phyloP scores from a whole-genome alignment of 1,140 invertebrate species.

The Carcinoscorpius rotundicauda region DNA sequence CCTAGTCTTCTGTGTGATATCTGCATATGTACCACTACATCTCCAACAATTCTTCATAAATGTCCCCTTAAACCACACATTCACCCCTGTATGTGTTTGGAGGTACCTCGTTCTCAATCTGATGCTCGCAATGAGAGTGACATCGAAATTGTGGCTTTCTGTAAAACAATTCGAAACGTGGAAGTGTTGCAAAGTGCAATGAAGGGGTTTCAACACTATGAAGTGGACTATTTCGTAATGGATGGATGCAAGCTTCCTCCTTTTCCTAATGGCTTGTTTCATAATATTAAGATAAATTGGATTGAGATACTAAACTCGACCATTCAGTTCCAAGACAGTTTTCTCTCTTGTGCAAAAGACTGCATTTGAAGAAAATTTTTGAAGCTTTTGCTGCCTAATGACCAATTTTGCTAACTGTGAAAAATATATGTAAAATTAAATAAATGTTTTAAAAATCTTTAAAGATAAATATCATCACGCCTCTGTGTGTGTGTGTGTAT shows the following conservation, averaged over 20 bases:
- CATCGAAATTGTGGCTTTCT: conserved; percentile 22
- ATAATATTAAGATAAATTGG: conserved; percentile 22
- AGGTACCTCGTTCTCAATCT: conserved; percentile 9
- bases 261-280: conserved; percentile 25
- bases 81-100: conserved; percentile 22
- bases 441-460: too few species aligned
- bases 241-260: conserved; percentile 24
- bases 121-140: conserved; percentile 5
- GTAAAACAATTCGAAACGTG: conserved; percentile 23
- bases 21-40: too few species aligned
- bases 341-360: conserved; percentile 18
- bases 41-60: not conserved
- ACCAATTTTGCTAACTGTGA: too few species aligned
- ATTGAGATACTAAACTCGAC: conserved; percentile 25
- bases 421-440: too few species aligned
- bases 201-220: conserved; percentile 22
- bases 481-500: too few species aligned
- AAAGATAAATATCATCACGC: too few species aligned
- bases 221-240: conserved; percentile 23
- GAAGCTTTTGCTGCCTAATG: too few species aligned
- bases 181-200: conserved; percentile 22
- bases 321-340: conserved; percentile 23
- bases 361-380: not conserved
- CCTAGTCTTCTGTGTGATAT: too few species aligned
- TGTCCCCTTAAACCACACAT: conserved; percentile 21